Evolutionary conservation across 2,797 vertebrate genomes (phyloP).

Genomic region (Cottoperca gobio): DNA sequence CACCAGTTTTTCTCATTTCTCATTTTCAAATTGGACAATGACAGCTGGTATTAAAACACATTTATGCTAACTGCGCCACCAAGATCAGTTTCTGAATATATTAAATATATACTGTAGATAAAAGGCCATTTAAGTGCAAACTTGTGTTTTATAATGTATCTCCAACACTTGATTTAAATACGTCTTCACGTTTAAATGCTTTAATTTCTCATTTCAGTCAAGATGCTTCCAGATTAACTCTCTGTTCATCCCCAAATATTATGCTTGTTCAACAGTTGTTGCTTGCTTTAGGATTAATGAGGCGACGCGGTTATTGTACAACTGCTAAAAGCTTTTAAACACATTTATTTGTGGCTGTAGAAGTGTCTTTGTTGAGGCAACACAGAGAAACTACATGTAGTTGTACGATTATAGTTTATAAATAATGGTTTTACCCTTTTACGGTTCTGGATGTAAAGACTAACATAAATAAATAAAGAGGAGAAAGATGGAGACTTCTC

Average conservation of each 20-base stretch:
- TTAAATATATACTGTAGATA: background rate
- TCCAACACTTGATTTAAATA: background rate
- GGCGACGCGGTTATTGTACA: background rate
- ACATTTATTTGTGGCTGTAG: too few species aligned
- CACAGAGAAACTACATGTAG: background rate
- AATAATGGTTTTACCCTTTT: background rate
- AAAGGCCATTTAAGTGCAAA: background rate
- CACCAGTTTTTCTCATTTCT: background rate
- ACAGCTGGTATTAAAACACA: background rate
- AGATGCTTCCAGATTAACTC: background rate
- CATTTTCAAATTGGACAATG: background rate
- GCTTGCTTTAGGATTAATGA: background rate
- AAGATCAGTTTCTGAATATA: background rate
- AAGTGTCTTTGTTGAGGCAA: slow-evolving; percentile 2
- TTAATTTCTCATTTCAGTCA: too few species aligned
- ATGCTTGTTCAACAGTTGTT: too few species aligned
- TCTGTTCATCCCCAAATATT: background rate
- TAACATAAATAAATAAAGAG: slow-evolving; percentile 15
- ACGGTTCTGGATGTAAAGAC: background rate
- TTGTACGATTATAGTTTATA: background rate
- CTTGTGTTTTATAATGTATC: background rate
- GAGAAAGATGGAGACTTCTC: background rate
- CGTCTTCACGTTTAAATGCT: background rate
- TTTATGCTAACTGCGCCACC: background rate
- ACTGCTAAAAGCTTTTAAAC: background rate